Evolutionary conservation across 35 echinoderm and acorn worm species (phyloP), one percentile per base, ranked within the genome.

Genomic region (Apostichopus californicus): DNA sequence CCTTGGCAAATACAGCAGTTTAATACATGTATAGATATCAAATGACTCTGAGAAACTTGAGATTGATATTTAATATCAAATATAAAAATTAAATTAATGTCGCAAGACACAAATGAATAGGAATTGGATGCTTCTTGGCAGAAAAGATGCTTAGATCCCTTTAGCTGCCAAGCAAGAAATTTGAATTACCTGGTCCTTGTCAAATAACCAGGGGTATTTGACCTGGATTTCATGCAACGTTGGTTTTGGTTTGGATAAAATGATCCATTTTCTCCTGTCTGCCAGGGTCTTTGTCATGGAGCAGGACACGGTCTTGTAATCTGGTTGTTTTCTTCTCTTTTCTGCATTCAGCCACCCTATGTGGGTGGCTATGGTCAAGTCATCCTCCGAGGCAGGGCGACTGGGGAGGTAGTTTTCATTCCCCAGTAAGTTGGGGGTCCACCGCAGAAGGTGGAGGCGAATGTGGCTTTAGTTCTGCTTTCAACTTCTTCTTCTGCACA

Each of bases 291-390:
- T 86, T 12, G 46, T 9, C 83, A 86, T 86, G 2, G 17, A 64
- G 21, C 4, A 17, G 53, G 46, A 3, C 5, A 86, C 83, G 6
- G 54, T 86, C 6, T 17, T 5, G 83, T 57, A 86, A 55, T 86
- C 83, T 5, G 83, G 83, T 23, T 86, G 83, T 55, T 23, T 86
- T 86, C 54, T 86, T 86, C 54, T 86, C 83, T 86, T 86, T 55
- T 86, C 83, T 4, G 54, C 58, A 6, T 18, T 55, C 46, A 86
- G 24, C 24, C 24, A 25, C 24, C 24, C 24, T 25, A 25, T 25
- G 24, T 25, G 24, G 24, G 24, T 25, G 21, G 46, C 52, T 46
- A 86, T 86, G 46, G 83, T 18, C 18, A 59, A 55, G 3, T 86
- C 83, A 57, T 86, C 83, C 83, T 86, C 83, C 54, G 55, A 57